Conservation (phyloP, 1,140 invertebrate genomes). For the Trichonephila clavata region DNA sequence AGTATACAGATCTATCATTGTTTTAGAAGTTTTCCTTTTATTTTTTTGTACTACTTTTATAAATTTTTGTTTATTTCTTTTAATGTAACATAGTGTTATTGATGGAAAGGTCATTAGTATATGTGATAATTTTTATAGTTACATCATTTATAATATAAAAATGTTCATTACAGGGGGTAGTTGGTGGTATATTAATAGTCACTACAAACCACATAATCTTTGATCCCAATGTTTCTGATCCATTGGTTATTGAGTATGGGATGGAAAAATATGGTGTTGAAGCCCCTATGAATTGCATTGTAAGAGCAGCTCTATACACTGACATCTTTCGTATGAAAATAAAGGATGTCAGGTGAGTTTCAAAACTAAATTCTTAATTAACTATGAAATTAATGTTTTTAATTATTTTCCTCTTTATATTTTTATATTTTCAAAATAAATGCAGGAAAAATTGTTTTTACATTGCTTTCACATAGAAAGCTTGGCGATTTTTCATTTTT, state of each 20-base stretch:
- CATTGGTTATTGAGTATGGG: slow-evolving; percentile 97
- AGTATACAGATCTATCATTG: not conserved
- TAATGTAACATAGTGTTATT: not conserved
- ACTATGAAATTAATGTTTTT: too few species aligned
- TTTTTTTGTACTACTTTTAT: not conserved
- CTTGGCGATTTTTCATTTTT: too few species aligned
- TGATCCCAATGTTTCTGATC: slow-evolving; percentile 97
- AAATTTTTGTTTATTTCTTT: not conserved
- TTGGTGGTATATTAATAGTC: slow-evolving; percentile 96
- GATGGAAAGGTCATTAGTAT: not conserved
- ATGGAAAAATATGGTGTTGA: slow-evolving; percentile 98
- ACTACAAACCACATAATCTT: slow-evolving; percentile 99
- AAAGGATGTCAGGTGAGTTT: slow-evolving; percentile 79
- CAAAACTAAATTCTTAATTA: too few species aligned
- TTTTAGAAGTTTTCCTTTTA: not conserved
- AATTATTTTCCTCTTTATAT: too few species aligned
- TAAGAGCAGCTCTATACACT: slow-evolving; percentile 97
- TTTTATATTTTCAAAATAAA: too few species aligned
- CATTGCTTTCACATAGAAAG: too few species aligned
- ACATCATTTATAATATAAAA: not conserved
- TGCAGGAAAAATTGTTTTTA: too few species aligned
- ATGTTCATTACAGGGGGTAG: slow-evolving; percentile 87
- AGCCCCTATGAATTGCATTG: slow-evolving; percentile 96
- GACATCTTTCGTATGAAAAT: slow-evolving; percentile 97
- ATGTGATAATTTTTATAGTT: not conserved